These are phyloP conservation scores for Ectemnius continuus DNA, from an alignment of 2,888 invertebrate species.

Conservation along the genomic window DNA sequence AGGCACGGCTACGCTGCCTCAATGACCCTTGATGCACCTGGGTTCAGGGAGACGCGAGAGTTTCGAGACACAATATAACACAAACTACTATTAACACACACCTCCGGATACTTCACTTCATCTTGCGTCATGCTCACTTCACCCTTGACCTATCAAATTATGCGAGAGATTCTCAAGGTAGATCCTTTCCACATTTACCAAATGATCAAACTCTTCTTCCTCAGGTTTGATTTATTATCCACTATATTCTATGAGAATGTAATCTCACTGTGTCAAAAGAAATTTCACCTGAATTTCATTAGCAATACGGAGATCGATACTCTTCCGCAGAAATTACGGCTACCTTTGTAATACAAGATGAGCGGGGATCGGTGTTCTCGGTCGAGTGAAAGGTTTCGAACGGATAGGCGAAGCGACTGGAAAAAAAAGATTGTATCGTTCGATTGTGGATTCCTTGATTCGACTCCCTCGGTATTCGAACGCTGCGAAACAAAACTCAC, in stretches of 20 bases:
- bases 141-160: conserved; percentile 6
- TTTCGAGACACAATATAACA: background rate
- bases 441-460: conserved; percentile 7
- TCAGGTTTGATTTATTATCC: too few species aligned
- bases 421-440: background rate
- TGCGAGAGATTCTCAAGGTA: too few species aligned
- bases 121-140: background rate
- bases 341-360: too few species aligned
- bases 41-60: conserved; percentile 6
- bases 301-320: too few species aligned
- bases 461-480: conserved; percentile 21
- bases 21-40: conserved; percentile 15
- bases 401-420: conserved; percentile 17
- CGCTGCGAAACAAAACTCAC: conserved; percentile 29
- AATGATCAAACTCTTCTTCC: too few species aligned
- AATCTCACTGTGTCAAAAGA: too few species aligned
- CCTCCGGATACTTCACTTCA: background rate
- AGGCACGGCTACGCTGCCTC: conserved; percentile 21
- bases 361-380: background rate
- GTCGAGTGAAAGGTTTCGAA: conserved; percentile 25
- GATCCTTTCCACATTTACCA: too few species aligned
- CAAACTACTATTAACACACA: background rate
- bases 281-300: too few species aligned
- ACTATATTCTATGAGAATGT: too few species aligned
- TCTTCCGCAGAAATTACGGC: too few species aligned